Evolutionary conservation across 2,888 invertebrate species (phyloP).

Genomic region (Machimus atricapillus): DNA sequence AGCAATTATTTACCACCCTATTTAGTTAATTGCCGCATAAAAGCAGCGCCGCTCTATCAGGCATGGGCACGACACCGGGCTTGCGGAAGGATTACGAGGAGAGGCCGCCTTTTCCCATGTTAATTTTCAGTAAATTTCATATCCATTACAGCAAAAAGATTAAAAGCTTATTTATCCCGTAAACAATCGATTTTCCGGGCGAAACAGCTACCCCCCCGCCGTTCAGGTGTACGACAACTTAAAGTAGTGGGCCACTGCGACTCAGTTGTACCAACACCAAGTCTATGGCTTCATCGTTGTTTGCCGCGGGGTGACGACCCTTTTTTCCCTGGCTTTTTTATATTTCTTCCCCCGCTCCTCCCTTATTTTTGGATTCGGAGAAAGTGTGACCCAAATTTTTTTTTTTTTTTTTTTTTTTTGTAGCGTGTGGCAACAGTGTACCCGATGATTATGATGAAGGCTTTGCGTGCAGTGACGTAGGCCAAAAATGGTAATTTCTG

Average conservation of each 20-base stretch:
- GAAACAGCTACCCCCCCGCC: neutral
- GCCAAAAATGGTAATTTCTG: neutral
- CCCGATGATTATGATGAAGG: neutral
- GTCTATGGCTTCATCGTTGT: neutral
- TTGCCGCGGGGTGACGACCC: neutral
- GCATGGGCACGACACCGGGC: neutral
- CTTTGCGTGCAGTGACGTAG: neutral
- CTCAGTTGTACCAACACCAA: neutral
- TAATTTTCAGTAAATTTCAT: constrained; percentile 17
- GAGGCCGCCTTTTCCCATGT: neutral
- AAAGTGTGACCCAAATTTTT: constrained; percentile 29
- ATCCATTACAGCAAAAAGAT: constrained; percentile 7
- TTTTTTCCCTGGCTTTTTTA: neutral
- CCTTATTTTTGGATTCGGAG: neutral
- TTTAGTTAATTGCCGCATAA: constrained; percentile 22
- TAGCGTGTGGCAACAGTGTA: neutral
- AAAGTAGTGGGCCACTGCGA: neutral
- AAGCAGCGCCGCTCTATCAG: neutral
- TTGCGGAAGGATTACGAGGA: neutral
- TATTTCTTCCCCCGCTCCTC: too few relatives aligned
- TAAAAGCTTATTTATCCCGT: constrained; percentile 4
- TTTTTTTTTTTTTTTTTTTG: neutral
- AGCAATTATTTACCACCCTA: neutral
- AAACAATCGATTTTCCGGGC: constrained; percentile 1
- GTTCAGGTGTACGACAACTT: neutral